phyloP scores from a whole-genome alignment of 1,140 invertebrate species.

The Halictus rubicundus region DNA sequence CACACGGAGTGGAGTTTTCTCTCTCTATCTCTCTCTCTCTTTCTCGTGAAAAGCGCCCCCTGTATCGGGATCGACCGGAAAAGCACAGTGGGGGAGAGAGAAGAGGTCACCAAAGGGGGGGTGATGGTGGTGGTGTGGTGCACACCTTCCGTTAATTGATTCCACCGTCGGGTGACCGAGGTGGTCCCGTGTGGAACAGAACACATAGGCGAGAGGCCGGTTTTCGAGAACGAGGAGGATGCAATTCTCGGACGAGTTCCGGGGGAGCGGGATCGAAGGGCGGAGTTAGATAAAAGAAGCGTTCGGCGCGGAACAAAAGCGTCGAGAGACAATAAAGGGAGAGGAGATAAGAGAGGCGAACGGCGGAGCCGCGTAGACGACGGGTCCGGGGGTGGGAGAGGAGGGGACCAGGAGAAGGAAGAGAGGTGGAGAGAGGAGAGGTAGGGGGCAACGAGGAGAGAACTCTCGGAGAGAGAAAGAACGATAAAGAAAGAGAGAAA shows the following conservation, averaged over 20 bases:
- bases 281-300: neutral
- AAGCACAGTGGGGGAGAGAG: too few relatives aligned
- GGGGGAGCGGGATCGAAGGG: neutral
- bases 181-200: neutral
- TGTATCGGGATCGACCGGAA: neutral
- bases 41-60: neutral
- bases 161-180: neutral
- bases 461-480: neutral
- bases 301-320: neutral
- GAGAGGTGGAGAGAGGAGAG: neutral
- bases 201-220: neutral
- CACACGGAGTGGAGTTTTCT: neutral
- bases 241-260: neutral
- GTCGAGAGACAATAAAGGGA: neutral
- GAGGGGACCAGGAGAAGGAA: neutral
- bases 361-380: too few relatives aligned
- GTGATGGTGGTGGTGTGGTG: neutral
- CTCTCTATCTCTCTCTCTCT: too few relatives aligned
- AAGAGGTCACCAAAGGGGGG: neutral
- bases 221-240: neutral
- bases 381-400: too few relatives aligned
- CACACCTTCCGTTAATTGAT: neutral
- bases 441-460: neutral
- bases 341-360: constrained; percentile 5
- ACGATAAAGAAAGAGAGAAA: neutral